A percentile compares a stretch with the other conserved stretches of the same genome.
These are phyloP conservation scores for Anguilla anguilla DNA, from an alignment of 2,797 vertebrate species.

Conservation along the genomic window DNA sequence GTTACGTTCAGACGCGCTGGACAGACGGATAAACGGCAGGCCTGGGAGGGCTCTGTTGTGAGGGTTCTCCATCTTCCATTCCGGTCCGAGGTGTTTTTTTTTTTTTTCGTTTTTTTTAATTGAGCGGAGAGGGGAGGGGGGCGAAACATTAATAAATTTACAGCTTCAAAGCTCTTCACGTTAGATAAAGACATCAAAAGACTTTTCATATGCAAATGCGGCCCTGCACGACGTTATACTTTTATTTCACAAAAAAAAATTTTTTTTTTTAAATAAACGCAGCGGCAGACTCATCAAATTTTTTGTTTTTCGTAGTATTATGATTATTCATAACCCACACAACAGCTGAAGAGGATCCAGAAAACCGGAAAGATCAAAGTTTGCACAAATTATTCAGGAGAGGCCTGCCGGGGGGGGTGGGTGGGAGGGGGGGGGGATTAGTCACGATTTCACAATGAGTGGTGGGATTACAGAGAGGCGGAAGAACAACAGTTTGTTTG, in stretches of 20 bases:
- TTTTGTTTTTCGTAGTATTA: not conserved
- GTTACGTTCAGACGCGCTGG: slow-evolving; percentile 13
- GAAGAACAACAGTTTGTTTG: slow-evolving; percentile 13
- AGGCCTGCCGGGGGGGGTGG: not conserved
- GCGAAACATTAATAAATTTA: slow-evolving; percentile 37
- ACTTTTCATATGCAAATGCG: slow-evolving; percentile 38
- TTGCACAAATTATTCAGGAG: slow-evolving; percentile 21
- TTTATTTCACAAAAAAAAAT: slow-evolving; percentile 24
- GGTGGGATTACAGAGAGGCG: slow-evolving; percentile 21
- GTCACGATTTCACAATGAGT: slow-evolving; percentile 33
- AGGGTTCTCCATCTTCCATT: slow-evolving; percentile 24
- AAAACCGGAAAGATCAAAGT: slow-evolving; percentile 24
- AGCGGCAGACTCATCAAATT: not conserved
- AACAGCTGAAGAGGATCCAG: slow-evolving; percentile 30
- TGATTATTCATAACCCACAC: slow-evolving; percentile 35
- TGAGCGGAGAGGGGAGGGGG: slow-evolving; percentile 40
- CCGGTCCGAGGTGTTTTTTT: not conserved
- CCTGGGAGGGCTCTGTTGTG: not conserved
- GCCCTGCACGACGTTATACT: not conserved
- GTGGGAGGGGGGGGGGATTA: slow-evolving; percentile 13
- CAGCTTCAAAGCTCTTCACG: slow-evolving; percentile 51
- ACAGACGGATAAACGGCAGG: slow-evolving; percentile 8
- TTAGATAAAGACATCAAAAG: slow-evolving; percentile 57
- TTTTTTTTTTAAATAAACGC: slow-evolving; percentile 24
- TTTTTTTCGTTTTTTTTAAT: not conserved